These are phyloP conservation scores for Morbakka virulenta DNA, from an alignment of 30 jellyfish, hydroid and myxozoan species.

Conservation along the genomic window DNA sequence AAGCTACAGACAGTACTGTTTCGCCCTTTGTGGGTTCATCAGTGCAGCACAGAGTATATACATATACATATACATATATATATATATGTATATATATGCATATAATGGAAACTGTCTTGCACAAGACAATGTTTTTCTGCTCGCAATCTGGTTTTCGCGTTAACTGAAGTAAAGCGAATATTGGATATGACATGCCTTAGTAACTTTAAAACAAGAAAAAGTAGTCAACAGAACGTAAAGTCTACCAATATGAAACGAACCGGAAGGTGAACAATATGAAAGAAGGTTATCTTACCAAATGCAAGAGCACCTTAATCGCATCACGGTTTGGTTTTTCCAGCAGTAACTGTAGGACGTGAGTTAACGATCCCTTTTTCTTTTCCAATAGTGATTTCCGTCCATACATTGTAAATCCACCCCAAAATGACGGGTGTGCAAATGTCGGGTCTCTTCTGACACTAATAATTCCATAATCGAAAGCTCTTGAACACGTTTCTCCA, in stretches of 20 bases:
- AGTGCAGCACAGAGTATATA: no score
- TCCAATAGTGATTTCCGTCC: slow-evolving; percentile 64
- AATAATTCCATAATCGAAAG: slow-evolving; percentile 58
- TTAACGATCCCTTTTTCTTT: slow-evolving; percentile 66
- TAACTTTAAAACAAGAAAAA: not conserved
- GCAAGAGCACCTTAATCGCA: slow-evolving; percentile 90
- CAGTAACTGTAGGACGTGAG: slow-evolving; percentile 68
- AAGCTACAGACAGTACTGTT: no score
- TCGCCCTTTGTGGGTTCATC: no score
- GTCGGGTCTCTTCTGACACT: slow-evolving; percentile 49
- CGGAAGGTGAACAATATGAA: not conserved
- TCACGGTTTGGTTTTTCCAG: slow-evolving; percentile 92
- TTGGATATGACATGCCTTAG: not conserved
- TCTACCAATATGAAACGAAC: not conserved
- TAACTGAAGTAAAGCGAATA: no score
- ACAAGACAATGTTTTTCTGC: no score
- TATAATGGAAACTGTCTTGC: no score
- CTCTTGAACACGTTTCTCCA: slow-evolving; percentile 54
- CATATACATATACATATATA: no score
- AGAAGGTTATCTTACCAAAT: slow-evolving; percentile 61
- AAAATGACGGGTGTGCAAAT: slow-evolving; percentile 70
- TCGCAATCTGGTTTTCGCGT: no score
- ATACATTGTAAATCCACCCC: slow-evolving; percentile 88
- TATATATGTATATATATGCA: no score
- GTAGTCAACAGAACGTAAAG: no score